Percentiles rank a stretch among this genome's conserved stretches.
Evolutionary conservation across 2,797 vertebrate species (phyloP).

Genomic region (Trichosurus vulpecula): DNA sequence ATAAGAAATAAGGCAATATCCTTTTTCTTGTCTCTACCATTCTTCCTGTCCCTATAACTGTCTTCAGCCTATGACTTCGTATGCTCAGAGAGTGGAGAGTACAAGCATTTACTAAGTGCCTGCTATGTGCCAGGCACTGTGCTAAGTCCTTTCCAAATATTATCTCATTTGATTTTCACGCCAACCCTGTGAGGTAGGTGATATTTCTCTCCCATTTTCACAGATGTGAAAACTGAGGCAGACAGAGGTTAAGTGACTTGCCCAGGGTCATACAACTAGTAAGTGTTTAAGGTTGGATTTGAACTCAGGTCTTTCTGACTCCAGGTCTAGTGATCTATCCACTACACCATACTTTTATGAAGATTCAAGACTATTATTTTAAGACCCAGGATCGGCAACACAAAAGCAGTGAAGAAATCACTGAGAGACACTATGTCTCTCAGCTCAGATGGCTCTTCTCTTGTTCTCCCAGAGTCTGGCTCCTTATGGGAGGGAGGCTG

Average conservation of each 20-base stretch:
- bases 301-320: not conserved
- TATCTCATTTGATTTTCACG: not conserved
- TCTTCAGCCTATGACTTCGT: not conserved
- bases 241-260: not conserved
- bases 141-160: fast-evolving
- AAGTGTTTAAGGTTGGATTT: not conserved
- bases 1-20: not conserved
- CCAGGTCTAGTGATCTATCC: not conserved
- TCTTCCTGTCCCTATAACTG: not conserved
- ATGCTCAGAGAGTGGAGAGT: not conserved
- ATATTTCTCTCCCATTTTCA: not conserved
- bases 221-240: not conserved
- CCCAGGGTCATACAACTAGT: not conserved
- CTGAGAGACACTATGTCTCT: not conserved
- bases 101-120: not conserved
- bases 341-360: not conserved
- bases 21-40: not conserved
- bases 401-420: not conserved
- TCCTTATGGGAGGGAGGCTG: not conserved
- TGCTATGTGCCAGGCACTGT: not conserved
- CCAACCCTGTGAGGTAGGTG: not conserved
- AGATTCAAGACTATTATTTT: not conserved
- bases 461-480: not conserved
- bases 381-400: not conserved
- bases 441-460: not conserved